Conservation (phyloP, 2,113 vertebrate species). For the Tragelaphus strepsiceros region DNA sequence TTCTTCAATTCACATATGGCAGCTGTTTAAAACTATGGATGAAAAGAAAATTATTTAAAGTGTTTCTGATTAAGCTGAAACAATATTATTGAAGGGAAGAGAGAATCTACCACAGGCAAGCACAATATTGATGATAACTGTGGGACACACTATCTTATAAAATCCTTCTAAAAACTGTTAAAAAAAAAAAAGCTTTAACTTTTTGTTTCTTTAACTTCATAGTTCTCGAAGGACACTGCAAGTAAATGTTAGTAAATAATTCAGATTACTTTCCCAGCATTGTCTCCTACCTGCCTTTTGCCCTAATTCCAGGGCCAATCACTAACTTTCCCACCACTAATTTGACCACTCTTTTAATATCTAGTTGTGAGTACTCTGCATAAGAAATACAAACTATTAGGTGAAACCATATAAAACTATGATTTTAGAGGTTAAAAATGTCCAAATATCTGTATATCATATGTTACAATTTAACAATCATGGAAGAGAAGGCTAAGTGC, state of each 20-base stretch:
- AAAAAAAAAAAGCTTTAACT: not conserved
- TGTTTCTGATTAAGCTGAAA: slow-evolving; percentile 34
- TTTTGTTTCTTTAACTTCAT: not conserved
- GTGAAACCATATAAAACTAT: not conserved
- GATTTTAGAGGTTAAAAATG: not conserved
- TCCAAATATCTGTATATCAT: not conserved
- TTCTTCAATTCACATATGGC: slow-evolving; percentile 7
- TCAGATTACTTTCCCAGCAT: not conserved
- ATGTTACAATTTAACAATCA: not conserved
- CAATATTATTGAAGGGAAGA: not conserved
- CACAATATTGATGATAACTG: not conserved
- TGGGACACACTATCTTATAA: not conserved
- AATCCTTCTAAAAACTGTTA: not conserved
- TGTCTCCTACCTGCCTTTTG: not conserved
- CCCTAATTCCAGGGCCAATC: not conserved
- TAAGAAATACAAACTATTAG: not conserved
- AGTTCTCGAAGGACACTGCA: not conserved
- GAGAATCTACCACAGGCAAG: not conserved
- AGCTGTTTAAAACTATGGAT: slow-evolving; percentile 42
- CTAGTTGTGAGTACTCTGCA: not conserved
- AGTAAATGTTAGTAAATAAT: not conserved
- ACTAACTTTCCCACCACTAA: not conserved
- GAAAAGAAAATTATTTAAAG: slow-evolving; percentile 39
- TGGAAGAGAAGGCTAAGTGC: not conserved
- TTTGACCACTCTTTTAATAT: not conserved